Conservation (phyloP, 2,113 vertebrate species). For the Phoenicopterus ruber region DNA sequence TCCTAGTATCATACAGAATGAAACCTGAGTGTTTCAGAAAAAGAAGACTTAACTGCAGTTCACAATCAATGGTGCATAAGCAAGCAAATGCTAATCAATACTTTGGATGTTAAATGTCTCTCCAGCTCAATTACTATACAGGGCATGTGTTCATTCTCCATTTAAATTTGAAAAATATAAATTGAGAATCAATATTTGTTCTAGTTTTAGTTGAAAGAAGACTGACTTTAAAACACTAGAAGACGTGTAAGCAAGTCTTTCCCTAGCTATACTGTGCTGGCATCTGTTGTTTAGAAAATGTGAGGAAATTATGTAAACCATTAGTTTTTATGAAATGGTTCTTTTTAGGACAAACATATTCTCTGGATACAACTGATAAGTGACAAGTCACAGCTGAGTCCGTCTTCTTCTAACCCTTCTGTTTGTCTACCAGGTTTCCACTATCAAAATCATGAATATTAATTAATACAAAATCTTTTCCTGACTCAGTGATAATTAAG, state of each 20-base stretch:
- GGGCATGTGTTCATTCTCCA: slow-evolving; percentile 10
- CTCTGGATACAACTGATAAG: neutral
- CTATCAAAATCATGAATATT: neutral
- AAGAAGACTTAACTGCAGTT: slow-evolving; percentile 29
- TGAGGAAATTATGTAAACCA: neutral
- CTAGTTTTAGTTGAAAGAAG: slow-evolving; percentile 32
- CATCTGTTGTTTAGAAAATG: neutral
- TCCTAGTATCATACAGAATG: neutral
- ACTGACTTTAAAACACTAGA: neutral
- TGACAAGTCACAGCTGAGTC: neutral
- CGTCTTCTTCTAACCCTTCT: neutral
- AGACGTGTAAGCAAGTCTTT: neutral
- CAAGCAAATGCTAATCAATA: slow-evolving; percentile 58
- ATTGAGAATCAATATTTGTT: slow-evolving; percentile 43
- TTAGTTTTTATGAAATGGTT: neutral
- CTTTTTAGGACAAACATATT: neutral
- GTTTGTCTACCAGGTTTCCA: neutral
- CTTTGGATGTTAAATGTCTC: slow-evolving; percentile 36
- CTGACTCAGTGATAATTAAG: neutral
- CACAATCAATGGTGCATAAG: slow-evolving; percentile 53
- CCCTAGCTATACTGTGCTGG: neutral
- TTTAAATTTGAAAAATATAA: slow-evolving; percentile 63
- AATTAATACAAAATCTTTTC: neutral
- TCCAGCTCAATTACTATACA: slow-evolving; percentile 30
- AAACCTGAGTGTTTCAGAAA: neutral